These are phyloP conservation scores for Trachurus trachurus DNA, from an alignment of 2,797 vertebrate species.

Conservation along the genomic window DNA sequence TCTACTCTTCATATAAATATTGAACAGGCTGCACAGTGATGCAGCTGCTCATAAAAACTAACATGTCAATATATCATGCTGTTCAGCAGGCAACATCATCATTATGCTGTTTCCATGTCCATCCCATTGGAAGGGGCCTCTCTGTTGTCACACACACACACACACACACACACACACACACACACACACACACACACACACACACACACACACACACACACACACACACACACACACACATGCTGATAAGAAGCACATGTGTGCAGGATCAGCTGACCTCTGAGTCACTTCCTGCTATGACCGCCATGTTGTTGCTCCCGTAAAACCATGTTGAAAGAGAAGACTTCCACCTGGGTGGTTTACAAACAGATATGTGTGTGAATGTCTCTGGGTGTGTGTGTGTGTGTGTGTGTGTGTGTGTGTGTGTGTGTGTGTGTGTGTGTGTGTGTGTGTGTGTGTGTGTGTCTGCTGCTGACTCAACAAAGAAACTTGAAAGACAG, in stretches of 20 bases:
- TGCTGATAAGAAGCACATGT: conserved; percentile 76
- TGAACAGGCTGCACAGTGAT: too few species aligned
- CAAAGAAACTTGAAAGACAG: not conserved
- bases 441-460: too few species aligned
- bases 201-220: conserved; percentile 16
- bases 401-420: conserved; percentile 12
- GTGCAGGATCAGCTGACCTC: conserved; percentile 61
- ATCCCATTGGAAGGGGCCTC: not conserved
- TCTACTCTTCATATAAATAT: not conserved
- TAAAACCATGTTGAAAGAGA: conserved; percentile 54
- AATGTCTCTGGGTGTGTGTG: conserved; percentile 12
- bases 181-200: not conserved
- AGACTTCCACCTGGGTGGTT: conserved; percentile 71
- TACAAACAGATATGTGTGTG: conserved; percentile 29
- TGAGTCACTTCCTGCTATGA: conserved; percentile 60
- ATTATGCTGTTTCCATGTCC: not conserved
- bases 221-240: conserved; percentile 15
- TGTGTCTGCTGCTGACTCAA: not conserved
- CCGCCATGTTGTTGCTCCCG: conserved; percentile 59
- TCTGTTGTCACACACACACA: not conserved
- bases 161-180: conserved; percentile 16
- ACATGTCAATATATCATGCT: not conserved
- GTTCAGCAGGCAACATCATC: not conserved
- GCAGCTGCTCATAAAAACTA: not conserved
- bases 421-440: not conserved